Base-by-base conservation (phyloP, 2,113 vertebrate genomes). In the zebrafish (Danio rerio) region DNA sequence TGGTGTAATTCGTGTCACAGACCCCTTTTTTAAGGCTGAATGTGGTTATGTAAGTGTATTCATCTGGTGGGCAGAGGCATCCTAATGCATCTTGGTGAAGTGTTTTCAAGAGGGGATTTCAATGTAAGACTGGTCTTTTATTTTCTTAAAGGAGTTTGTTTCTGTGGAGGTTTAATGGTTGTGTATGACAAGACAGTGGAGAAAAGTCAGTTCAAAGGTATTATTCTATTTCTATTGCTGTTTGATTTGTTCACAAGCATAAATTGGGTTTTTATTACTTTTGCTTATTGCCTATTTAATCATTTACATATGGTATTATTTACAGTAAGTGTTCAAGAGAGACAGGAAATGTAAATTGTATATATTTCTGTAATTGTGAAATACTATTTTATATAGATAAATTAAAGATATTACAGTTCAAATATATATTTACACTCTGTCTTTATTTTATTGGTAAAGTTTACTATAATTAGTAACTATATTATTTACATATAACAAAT, bases 1-100 rank as follows among this genome's bases (percentile, higher is more conserved):
- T 50, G 74, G 74, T 62, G 53, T 61, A 76, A 61, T 76, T 61
- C 11, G 12, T 74, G 71, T 56, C 71, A 7, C 42, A 47, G 43
- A 59, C 7, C 4, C 73, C 49, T 11, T 52, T 76, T 61, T 61
- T 59, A 7, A 45, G 56, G 7, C 56, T 76, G 55, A 45, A 47
- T 20, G 43, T 62, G 74, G 9, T 62, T 31, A 62, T 77, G 45
- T 50, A 50, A 63, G 18, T 16, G 58, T 50, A 21, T 62, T 62
- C 56, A 31, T 76, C 40, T 45, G 1, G n/a, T 59, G 72, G 9
- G 6, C 40, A 45, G 72, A 18, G 7, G 7, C 45, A 59, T 45
- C 16, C 11, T 62, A 49, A 77, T 77, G 56, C 43, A 31, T 61
- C 7, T 62, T 62, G 10, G 7, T 18, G 5, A 45, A 20, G 58